A percentile compares a stretch with the other conserved stretches of the same genome.
These are phyloP conservation scores for Colossoma macropomum DNA, from an alignment of 2,113 vertebrate species.

Conservation along the genomic window DNA sequence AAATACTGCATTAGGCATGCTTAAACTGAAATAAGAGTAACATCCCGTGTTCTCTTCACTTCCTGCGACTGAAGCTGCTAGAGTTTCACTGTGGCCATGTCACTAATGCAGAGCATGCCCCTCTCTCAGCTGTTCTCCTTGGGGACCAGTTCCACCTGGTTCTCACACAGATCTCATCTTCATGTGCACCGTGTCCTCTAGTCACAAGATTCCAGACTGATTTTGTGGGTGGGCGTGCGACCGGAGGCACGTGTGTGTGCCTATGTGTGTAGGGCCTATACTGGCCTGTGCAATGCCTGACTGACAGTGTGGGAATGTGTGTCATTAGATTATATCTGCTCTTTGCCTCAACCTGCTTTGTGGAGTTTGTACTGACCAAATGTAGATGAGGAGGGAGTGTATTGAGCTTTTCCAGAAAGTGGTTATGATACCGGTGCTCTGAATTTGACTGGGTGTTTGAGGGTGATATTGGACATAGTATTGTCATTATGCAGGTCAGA, in stretches of 20 bases:
- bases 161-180: constrained; percentile 54
- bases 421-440: neutral
- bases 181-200: constrained; percentile 50
- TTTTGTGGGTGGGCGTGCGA: constrained; percentile 47
- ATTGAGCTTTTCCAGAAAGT: neutral
- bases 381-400: neutral
- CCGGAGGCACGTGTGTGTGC: constrained; percentile 32
- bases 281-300: constrained; percentile 42
- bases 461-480: neutral
- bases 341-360: constrained; percentile 25
- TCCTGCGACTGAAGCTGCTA: neutral
- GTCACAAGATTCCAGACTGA: constrained; percentile 45
- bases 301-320: constrained; percentile 68
- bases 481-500: neutral
- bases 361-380: constrained; percentile 38
- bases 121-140: constrained; percentile 31
- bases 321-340: constrained; percentile 62
- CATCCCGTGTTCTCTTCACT: neutral
- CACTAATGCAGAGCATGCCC: constrained; percentile 18
- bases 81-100: neutral
- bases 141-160: constrained; percentile 30
- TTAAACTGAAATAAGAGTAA: neutral
- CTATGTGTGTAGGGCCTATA: constrained; percentile 28
- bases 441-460: neutral
- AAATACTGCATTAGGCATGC: neutral